These are phyloP conservation scores for Zosterops lateralis DNA, from an alignment of 2,113 vertebrate species.

Conservation along the genomic window DNA sequence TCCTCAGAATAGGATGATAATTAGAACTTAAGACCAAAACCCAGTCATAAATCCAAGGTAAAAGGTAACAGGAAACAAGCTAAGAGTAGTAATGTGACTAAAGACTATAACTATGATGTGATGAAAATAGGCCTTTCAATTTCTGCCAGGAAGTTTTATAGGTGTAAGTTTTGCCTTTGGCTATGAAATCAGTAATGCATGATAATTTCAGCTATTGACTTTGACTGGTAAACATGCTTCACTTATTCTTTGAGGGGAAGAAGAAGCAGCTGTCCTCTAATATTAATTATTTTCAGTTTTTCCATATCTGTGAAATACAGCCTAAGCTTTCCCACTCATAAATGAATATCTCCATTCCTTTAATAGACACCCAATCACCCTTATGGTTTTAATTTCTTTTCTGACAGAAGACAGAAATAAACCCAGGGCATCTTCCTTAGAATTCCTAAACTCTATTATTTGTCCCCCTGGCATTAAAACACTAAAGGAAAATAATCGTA, in stretches of 20 bases:
- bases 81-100: background rate
- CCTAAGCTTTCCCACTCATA: background rate
- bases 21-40: background rate
- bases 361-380: background rate
- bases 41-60: background rate
- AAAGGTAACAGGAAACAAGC: background rate
- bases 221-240: conserved; percentile 23
- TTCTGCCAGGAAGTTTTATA: background rate
- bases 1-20: background rate
- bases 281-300: background rate
- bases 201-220: conserved; percentile 7
- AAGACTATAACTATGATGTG: background rate
- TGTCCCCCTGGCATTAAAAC: background rate
- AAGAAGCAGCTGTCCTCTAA: background rate
- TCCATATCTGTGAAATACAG: background rate
- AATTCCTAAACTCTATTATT: background rate
- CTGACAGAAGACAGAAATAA: background rate
- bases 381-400: background rate
- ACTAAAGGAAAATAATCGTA: background rate
- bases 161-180: background rate
- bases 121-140: background rate
- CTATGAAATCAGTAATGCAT: background rate
- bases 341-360: background rate
- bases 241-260: background rate
- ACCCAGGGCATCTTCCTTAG: background rate